These are phyloP conservation scores for Echiichthys vipera DNA, from an alignment of 2,797 vertebrate genomes.

Conservation along the genomic window DNA sequence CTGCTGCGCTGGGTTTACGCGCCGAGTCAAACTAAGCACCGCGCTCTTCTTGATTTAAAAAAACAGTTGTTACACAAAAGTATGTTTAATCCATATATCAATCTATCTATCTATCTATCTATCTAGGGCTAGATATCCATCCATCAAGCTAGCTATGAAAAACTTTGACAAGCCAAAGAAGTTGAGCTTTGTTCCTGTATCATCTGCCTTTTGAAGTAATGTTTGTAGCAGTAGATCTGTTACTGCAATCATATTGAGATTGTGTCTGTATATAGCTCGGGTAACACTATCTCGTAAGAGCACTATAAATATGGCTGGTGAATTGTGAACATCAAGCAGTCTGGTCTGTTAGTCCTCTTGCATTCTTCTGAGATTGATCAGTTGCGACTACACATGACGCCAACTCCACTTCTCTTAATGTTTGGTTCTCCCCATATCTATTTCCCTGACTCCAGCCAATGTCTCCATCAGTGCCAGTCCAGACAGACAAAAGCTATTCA, in stretches of 20 bases:
- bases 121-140: too few species aligned
- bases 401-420: conserved; percentile 43
- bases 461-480: conserved; percentile 65
- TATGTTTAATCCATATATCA: too few species aligned
- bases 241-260: neutral
- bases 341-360: neutral
- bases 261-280: neutral
- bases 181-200: neutral
- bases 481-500: conserved; percentile 71
- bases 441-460: conserved; percentile 54
- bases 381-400: conserved; percentile 71
- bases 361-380: conserved; percentile 68
- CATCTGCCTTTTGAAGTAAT: neutral
- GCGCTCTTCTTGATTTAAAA: too few species aligned
- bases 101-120: too few species aligned
- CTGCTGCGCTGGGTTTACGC: too few species aligned
- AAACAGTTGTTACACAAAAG: too few species aligned
- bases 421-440: conserved; percentile 54
- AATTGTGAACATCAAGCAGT: conserved; percentile 17
- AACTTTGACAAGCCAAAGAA: too few species aligned
- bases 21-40: too few species aligned
- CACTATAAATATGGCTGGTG: neutral
- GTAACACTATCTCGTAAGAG: neutral
- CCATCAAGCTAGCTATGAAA: too few species aligned
- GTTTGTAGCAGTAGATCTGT: neutral